Base-by-base conservation (phyloP, 1,140 invertebrate species). In the Pseudoatta argentina region DNA sequence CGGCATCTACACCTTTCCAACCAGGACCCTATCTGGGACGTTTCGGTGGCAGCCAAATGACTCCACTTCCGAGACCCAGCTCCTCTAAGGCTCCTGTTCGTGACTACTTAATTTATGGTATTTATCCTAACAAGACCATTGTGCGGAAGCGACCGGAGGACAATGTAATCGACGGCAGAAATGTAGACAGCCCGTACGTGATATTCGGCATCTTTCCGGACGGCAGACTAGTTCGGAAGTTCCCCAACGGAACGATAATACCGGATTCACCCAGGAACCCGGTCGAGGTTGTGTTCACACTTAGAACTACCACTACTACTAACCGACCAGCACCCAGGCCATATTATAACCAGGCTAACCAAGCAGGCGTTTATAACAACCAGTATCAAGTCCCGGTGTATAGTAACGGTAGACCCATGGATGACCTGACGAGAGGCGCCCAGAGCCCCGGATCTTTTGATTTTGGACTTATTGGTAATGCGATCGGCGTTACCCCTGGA, bases 91-190 rank as follows among this genome's bases (percentile, higher is more conserved):
- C 95, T 90, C 96, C 97, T 83, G 95, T 96, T 91, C 96, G 96
- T 92, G 97, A 97, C 95, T 97, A 97, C 93, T 95, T 96, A 69
- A 96, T 97, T 86, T 97, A 97, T 91, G 97, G 97, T 90, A 97
- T 97, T 89, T 96, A 97, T 89, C 96, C 97, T 39, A 97, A 97
- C 93, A 97, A 97, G 93, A 97, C 97, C 64, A 97, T 97, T 91
- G 96, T 97, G 91, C 96, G 97, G 93, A 97, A 97, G 95, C 95
- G 96, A 85, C 97, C 97, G 85, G 96, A 96, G 91, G 96, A 96
- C 91, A 96, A 96, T 92, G 90, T 96, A 89, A 95, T 97, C 93
- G 96, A 96, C 92, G 94, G 96, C 91, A 96, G 97, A 92, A 97
- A 96, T 93, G 95, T 97, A 91, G 95, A 96, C 89, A 97, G 96